phyloP scores from a whole-genome alignment of 1,140 invertebrate species.

The Tribolium castaneum region DNA sequence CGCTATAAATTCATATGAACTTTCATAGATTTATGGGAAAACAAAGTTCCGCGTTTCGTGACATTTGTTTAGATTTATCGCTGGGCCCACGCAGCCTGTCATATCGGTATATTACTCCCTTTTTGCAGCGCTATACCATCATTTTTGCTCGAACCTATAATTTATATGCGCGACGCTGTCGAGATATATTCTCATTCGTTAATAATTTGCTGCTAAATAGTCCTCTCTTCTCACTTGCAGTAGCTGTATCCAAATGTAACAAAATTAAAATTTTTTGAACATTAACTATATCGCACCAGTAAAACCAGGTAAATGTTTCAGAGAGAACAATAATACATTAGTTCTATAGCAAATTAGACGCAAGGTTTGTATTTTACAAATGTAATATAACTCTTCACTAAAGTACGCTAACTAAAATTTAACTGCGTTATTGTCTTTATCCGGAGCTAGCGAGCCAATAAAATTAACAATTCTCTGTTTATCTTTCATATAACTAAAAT shows the following conservation, averaged over 20 bases:
- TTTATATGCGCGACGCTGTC: constrained; percentile 31
- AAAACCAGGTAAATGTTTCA: not conserved
- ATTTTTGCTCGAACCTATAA: constrained; percentile 38
- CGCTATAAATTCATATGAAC: constrained; percentile 43
- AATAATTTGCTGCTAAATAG: not conserved
- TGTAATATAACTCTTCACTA: not conserved
- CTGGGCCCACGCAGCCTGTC: constrained; percentile 28
- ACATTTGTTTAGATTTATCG: constrained; percentile 45
- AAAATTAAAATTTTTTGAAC: no score
- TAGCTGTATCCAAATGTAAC: not conserved
- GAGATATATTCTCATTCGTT: constrained; percentile 31
- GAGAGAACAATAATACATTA: not conserved
- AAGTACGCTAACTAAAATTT: not conserved
- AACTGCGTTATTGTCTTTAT: not conserved
- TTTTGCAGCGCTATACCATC: constrained; percentile 22
- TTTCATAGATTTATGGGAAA: constrained; percentile 42
- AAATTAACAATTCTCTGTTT: not conserved
- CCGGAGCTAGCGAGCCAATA: not conserved
- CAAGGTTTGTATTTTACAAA: not conserved
- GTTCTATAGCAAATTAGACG: not conserved
- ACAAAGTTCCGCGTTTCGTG: constrained; percentile 40
- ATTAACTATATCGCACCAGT: not conserved
- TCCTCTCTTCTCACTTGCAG: not conserved
- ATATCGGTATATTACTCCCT: constrained; percentile 37
- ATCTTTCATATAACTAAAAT: not conserved